Evolutionary conservation across 2,888 invertebrate species (phyloP), one percentile per base, ranked within the genome.

Genomic region (Cryptus viduatorius): DNA sequence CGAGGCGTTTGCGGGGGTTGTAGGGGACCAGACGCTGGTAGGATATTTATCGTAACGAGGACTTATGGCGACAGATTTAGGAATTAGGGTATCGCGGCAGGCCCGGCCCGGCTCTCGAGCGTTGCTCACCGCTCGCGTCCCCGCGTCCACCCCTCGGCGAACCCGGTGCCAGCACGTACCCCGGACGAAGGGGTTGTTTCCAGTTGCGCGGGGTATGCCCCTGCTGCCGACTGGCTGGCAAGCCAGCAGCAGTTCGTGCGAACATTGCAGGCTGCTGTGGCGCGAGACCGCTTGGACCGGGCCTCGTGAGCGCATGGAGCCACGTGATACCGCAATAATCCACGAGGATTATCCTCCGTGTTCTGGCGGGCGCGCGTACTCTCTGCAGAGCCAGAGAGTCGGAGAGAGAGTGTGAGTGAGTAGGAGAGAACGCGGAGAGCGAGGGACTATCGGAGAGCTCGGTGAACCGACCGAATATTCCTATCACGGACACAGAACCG

Each of bases 21-120:
- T 7, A 59, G 73, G 81, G 59, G 12, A 86, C 86, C 89, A 88
- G 89, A 90, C 89, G 89, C 88, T 89, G 89, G 88, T 88, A 89
- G 93, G 93, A 92, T 93, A 93, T 93, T 93, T 93, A 93, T 93
- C 91, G 93, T 93, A 93, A 93, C 93, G 92, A 93, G 93, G 93
- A 93, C 93, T 93, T 93, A 93, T 93, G 93, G 93, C 93, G 93
- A 93, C 93, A 93, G 93, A 93, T 93, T 93, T 93, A 93, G 93
- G 93, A 93, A 93, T 93, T 93, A 93, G 93, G 93, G 93, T 93
- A 93, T 93, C 92, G 92, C 93, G 91, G 91, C 90, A 91, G 90
- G 91, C 90, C 91, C 92, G 91, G 92, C 89, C 90, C 90, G 82
- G 80, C 86, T 73, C 89, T 88, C 87, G 71, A 65, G 91, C 89